Conservation (phyloP, 1,140 invertebrate species). For the Sarcophaga bullata region DNA sequence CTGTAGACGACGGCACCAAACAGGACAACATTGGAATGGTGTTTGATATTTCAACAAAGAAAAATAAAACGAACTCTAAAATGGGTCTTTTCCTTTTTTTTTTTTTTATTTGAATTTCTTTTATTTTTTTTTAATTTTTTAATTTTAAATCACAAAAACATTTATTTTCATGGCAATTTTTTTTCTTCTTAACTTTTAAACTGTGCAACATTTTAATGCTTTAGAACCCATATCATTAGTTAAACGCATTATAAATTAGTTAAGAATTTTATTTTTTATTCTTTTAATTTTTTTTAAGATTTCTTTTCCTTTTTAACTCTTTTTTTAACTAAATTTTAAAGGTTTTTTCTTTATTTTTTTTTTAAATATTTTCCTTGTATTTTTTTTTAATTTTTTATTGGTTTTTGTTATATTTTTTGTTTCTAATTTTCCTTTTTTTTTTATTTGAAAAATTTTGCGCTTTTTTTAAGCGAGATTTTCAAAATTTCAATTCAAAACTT, state of each 20-base stretch:
- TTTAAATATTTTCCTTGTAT: not conserved
- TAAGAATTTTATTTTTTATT: no score
- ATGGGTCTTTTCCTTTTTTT: no score
- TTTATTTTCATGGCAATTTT: no score
- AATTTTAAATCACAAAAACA: not conserved
- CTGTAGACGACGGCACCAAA: conserved; percentile 62
- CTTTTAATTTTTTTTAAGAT: no score
- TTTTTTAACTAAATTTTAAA: no score
- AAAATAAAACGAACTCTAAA: not conserved
- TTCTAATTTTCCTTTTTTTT: not conserved
- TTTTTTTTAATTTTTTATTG: not conserved
- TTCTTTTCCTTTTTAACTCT: no score
- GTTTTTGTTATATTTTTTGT: conserved; percentile 12
- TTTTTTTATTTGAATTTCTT: not conserved
- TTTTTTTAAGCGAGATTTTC: not conserved
- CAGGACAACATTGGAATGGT: conserved; percentile 67
- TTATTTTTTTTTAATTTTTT: not conserved
- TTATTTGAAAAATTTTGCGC: not conserved
- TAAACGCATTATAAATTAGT: no score
- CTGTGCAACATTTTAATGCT: no score
- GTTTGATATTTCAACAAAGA: conserved; percentile 37
- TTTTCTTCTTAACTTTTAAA: no score
- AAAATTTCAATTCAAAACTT: no score
- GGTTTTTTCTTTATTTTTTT: not conserved
- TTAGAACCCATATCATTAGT: no score